phyloP scores from a whole-genome alignment of 2,797 vertebrate species.

The Valencia hispanica region DNA sequence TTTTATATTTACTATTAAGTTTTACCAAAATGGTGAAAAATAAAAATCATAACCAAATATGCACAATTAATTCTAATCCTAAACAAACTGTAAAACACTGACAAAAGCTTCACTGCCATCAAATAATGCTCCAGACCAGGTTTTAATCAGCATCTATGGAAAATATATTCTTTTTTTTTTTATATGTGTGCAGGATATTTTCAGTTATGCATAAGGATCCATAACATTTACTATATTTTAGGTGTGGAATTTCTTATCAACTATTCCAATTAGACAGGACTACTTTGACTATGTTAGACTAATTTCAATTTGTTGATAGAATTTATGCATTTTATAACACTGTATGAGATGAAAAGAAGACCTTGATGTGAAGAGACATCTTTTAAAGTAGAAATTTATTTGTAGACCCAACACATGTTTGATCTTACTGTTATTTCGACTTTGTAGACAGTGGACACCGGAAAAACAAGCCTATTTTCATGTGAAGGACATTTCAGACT shows the following conservation, averaged over 20 bases:
- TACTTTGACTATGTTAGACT: background rate
- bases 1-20: no score
- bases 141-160: background rate
- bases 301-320: background rate
- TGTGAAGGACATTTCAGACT: background rate
- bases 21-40: no score
- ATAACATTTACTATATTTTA: background rate
- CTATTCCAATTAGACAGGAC: background rate
- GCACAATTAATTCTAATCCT: no score
- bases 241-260: background rate
- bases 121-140: no score
- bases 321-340: background rate
- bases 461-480: background rate
- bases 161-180: background rate
- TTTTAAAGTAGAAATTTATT: background rate
- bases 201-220: background rate
- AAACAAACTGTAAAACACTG: no score
- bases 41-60: background rate
- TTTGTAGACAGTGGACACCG: background rate
- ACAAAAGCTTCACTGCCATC: no score
- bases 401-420: background rate
- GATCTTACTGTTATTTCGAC: background rate
- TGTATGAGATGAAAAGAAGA: no score
- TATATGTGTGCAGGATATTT: background rate
- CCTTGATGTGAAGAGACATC: no score